Percentiles rank a stretch among this genome's conserved stretches.
phyloP scores from a whole-genome alignment of 2,797 vertebrate species.

The Molossus alvarezi region DNA sequence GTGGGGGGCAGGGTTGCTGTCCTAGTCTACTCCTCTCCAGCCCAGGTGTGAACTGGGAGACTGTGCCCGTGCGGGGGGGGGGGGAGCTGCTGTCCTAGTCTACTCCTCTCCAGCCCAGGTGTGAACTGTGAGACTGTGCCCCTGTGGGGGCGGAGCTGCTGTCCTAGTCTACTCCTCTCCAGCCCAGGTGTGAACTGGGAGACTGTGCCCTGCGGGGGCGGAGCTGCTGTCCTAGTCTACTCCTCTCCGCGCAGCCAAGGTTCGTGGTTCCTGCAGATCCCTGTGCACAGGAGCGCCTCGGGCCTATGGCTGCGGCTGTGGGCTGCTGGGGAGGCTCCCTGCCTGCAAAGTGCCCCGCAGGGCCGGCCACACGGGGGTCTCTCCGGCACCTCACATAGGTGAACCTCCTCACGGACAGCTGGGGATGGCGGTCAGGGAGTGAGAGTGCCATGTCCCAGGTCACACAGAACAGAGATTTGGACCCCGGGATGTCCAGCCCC shows the following conservation, averaged over 20 bases:
- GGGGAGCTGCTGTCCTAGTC: background rate
- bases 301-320: rapidly evolving
- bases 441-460: background rate
- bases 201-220: background rate
- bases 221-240: background rate
- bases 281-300: rapidly evolving
- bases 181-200: conserved; percentile 39
- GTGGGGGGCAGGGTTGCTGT: background rate
- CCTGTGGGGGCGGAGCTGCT: background rate
- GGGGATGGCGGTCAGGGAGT: background rate
- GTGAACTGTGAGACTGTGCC: conserved; percentile 24
- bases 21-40: background rate
- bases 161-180: background rate
- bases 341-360: rapidly evolving
- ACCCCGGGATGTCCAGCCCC: background rate
- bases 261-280: background rate
- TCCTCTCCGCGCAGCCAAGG: background rate
- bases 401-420: background rate
- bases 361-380: rapidly evolving
- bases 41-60: conserved; percentile 40
- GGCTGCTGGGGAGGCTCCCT: background rate
- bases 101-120: background rate
- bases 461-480: background rate
- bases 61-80: conserved; percentile 36
- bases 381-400: rapidly evolving